Conservation (phyloP, 2,113 vertebrate genomes). For the Scytalopus superciliaris region DNA sequence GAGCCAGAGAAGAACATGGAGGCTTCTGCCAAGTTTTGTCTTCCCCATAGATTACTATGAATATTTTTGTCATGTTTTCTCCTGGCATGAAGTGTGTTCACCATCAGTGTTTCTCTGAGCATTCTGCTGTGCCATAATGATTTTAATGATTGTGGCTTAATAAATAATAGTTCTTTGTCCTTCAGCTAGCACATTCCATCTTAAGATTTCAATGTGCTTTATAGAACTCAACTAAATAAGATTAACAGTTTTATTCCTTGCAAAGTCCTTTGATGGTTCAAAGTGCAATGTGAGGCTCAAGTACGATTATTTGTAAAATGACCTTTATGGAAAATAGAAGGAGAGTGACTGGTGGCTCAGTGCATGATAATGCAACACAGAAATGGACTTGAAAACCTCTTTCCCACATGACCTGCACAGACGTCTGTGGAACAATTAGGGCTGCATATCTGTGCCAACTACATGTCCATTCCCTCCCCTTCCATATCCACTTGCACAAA, state of each 20-base stretch:
- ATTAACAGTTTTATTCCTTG: neutral
- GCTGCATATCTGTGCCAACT: neutral
- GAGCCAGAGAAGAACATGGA: neutral
- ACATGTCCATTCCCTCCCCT: slow-evolving; percentile 5
- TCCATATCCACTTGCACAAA: neutral
- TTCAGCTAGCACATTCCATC: neutral
- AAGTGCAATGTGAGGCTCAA: neutral
- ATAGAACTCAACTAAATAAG: neutral
- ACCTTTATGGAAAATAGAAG: slow-evolving; percentile 33
- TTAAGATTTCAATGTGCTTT: neutral
- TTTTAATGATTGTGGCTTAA: neutral
- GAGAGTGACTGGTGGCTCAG: neutral
- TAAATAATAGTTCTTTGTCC: slow-evolving; percentile 2
- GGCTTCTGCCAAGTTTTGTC: neutral
- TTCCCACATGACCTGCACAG: neutral
- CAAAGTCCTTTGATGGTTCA: slow-evolving; percentile 2
- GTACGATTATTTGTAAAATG: slow-evolving; percentile 33
- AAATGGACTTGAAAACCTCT: slow-evolving; percentile 4
- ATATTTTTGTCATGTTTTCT: neutral
- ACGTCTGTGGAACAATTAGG: slow-evolving; percentile 26
- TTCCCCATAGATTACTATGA: neutral
- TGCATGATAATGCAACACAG: neutral
- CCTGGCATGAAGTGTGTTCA: neutral
- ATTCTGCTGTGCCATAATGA: neutral
- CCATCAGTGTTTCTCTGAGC: neutral